Conservation (phyloP, 2,797 vertebrate genomes). For the Enteromius treurensis region DNA sequence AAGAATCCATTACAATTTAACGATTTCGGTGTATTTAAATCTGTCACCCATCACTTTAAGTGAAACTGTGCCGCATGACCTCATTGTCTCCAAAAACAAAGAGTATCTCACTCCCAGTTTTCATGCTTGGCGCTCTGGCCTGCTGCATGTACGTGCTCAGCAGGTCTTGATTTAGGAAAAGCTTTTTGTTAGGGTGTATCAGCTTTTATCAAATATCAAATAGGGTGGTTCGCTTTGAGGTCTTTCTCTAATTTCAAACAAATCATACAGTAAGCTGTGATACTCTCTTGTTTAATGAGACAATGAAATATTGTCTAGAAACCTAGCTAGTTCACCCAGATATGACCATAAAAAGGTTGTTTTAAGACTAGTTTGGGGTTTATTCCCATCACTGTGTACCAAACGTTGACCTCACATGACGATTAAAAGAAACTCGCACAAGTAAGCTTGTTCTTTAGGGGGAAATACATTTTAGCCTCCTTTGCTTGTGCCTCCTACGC, state of each 20-base stretch:
- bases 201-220: conserved; percentile 33
- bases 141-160: conserved; percentile 5
- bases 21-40: conserved; percentile 20
- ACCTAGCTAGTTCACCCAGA: conserved; percentile 30
- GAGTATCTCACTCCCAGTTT: conserved; percentile 4
- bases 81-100: conserved; percentile 44
- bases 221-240: conserved; percentile 10
- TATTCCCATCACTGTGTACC: conserved; percentile 44
- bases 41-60: conserved; percentile 31
- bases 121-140: not conserved
- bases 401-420: conserved; percentile 20
- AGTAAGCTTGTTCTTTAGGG: not conserved
- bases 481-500: conserved; percentile 9
- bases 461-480: not conserved
- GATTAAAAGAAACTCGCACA: conserved; percentile 31
- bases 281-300: conserved; percentile 48
- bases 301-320: conserved; percentile 46
- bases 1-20: conserved; percentile 31
- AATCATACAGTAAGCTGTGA: conserved; percentile 49
- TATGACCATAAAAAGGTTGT: conserved; percentile 56
- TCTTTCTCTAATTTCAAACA: conserved; percentile 47
- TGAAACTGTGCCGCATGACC: conserved; percentile 27
- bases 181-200: conserved; percentile 16
- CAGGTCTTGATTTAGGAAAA: conserved; percentile 23
- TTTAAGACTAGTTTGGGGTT: conserved; percentile 16